Evolutionary conservation across 2,888 invertebrate genomes (phyloP).

Genomic region (Melanotus villosus): DNA sequence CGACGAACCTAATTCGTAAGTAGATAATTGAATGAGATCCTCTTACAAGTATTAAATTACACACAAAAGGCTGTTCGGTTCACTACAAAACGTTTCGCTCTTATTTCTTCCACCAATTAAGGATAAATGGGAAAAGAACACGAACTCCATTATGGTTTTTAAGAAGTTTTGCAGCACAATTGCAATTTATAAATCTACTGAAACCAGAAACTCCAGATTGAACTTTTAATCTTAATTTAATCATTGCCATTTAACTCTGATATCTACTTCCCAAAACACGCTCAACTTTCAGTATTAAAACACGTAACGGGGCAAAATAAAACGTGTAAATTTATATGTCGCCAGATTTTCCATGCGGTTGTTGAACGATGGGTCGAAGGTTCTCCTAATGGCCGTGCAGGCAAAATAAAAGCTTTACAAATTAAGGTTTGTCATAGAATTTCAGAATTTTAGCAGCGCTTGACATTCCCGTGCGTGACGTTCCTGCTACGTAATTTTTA

Average conservation of each 20-base stretch:
- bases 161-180: not conserved
- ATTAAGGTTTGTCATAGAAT: too few relatives aligned
- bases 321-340: too few relatives aligned
- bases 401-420: too few relatives aligned
- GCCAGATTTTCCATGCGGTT: too few relatives aligned
- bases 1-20: not conserved
- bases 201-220: not conserved
- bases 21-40: constrained; percentile 26
- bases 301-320: too few relatives aligned
- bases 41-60: constrained; percentile 19
- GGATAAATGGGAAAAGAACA: constrained; percentile 18
- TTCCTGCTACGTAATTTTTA: not conserved
- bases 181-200: not conserved
- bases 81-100: not conserved
- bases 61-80: constrained; percentile 4
- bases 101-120: constrained; percentile 15
- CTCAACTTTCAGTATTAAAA: too few relatives aligned
- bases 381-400: too few relatives aligned
- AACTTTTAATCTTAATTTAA: too few relatives aligned
- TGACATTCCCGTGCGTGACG: not conserved
- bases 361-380: too few relatives aligned
- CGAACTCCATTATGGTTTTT: not conserved
- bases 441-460: too few relatives aligned
- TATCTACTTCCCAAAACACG: too few relatives aligned
- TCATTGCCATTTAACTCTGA: too few relatives aligned